Evolutionary conservation across 2,113 vertebrate species (phyloP), one percentile per base, ranked within the genome.

Genomic region (Progne subis): DNA sequence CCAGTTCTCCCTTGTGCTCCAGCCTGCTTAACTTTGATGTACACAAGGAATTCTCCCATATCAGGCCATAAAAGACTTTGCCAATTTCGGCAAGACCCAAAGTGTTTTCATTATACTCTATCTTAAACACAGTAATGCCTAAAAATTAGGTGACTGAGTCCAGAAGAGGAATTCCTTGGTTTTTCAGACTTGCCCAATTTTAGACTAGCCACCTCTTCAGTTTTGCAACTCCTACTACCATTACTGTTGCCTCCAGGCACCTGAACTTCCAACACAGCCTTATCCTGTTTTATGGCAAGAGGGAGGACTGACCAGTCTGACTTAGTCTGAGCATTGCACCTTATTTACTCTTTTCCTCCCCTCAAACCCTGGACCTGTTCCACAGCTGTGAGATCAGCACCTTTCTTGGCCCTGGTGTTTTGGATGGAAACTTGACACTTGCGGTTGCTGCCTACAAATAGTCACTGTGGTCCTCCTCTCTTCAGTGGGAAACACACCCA

Each of bases 1-100:
- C 32, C 8, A 0, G 43, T n/a, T 43, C 13, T 87, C 23, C 28
- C n/a, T 55, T 1, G 0, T 55, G 31, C 63, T 83, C 39, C 37
- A 81, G 68, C 8, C 43, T 81, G 24, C 72, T 82, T 88, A 93
- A 88, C 56, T 79, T 75, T 67, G 55, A 65, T 49, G 31, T 32
- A 32, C 25, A 60, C 41, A 52, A 77, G 63, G 64, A 92, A 83
- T 75, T 67, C 69, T 90, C 67, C 47, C 78, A 92, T 86, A 90
- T 78, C 47, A 81, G 39, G 47, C 28, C 39, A 47, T 78, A 24
- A 92, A 95, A 80, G 29, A 8, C 63, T 91, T 94, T 12, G 50
- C 18, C 37, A 69, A 50, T 65, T 78, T 69, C 43, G 65, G 57
- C 41, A 82, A 57, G 65, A 67, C 32, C 8, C 34, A 44, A 68